Evolutionary conservation across 2,113 vertebrate genomes (phyloP).

Genomic region (Hippocampus barbouri): DNA sequence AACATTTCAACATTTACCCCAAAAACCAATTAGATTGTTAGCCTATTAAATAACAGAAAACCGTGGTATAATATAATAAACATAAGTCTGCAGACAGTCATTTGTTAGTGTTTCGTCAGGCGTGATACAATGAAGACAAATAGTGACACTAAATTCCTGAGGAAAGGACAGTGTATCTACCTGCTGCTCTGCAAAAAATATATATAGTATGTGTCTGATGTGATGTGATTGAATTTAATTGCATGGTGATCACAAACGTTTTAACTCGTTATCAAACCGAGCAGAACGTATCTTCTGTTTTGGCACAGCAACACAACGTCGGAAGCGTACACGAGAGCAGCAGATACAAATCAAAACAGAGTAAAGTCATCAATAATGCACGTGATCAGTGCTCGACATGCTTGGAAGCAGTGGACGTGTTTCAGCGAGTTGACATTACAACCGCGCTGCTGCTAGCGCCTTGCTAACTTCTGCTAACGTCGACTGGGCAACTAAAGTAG

Average conservation of each 20-base stretch:
- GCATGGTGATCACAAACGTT: too few relatives aligned
- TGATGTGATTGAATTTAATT: too few relatives aligned
- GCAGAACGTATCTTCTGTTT: not conserved
- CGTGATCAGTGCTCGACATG: not conserved
- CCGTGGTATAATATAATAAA: too few relatives aligned
- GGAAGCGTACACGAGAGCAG: not conserved
- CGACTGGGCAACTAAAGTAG: not conserved
- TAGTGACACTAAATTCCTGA: not conserved
- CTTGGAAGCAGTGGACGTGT: not conserved
- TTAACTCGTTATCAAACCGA: not conserved
- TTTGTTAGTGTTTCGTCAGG: not conserved
- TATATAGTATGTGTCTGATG: too few relatives aligned
- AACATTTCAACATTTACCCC: too few relatives aligned
- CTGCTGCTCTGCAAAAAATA: too few relatives aligned
- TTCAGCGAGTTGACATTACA: constrained; percentile 12
- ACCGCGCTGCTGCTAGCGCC: constrained; percentile 24
- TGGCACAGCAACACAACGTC: not conserved
- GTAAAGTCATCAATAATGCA: not conserved
- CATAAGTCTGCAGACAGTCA: not conserved
- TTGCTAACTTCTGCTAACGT: constrained; percentile 36
- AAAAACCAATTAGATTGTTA: too few relatives aligned
- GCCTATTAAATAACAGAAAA: too few relatives aligned
- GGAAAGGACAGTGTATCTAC: too few relatives aligned
- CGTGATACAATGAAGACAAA: not conserved
- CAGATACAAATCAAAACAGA: not conserved